phyloP scores from a whole-genome alignment of 1,140 invertebrate genomes.

The Ooceraea biroi region DNA sequence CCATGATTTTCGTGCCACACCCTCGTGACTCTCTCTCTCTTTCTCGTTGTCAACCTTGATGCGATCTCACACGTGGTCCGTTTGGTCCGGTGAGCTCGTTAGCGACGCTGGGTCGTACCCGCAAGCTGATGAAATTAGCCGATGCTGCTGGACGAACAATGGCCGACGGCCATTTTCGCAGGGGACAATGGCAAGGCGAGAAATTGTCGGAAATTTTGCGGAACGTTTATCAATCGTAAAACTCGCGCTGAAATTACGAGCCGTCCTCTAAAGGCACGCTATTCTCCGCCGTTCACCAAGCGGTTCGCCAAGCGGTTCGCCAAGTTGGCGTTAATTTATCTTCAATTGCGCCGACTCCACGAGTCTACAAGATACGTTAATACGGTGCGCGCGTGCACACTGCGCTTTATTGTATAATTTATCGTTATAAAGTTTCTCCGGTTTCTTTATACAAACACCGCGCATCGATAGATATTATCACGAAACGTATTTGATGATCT shows the following conservation, averaged over 20 bases:
- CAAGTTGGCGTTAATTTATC: conserved; percentile 38
- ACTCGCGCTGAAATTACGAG: conserved; percentile 48
- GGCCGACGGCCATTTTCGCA: conserved; percentile 42
- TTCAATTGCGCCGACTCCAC: conserved; percentile 28
- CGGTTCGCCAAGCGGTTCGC: conserved; percentile 31
- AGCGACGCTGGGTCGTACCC: background rate
- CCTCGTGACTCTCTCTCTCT: background rate
- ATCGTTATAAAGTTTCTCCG: conserved; percentile 11
- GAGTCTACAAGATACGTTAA: conserved; percentile 14
- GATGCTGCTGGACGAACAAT: conserved; percentile 47
- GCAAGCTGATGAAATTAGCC: conserved; percentile 62
- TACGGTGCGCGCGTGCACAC: too few species aligned
- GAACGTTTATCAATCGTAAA: conserved; percentile 55
- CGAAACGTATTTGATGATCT: background rate
- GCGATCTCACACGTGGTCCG: conserved; percentile 40
- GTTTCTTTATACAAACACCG: conserved; percentile 8
- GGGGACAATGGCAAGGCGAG: conserved; percentile 43
- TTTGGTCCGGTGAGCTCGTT: conserved; percentile 55
- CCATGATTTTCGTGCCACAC: conserved; percentile 69
- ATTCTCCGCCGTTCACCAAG: background rate
- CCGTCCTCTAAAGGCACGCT: conserved; percentile 25
- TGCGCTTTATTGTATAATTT: conserved; percentile 40
- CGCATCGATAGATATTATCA: background rate
- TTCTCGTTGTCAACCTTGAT: conserved; percentile 37
- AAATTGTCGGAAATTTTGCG: conserved; percentile 61